These are phyloP conservation scores for Rhodeus uyekii DNA, from an alignment of 2,797 vertebrate genomes.

Conservation along the genomic window DNA sequence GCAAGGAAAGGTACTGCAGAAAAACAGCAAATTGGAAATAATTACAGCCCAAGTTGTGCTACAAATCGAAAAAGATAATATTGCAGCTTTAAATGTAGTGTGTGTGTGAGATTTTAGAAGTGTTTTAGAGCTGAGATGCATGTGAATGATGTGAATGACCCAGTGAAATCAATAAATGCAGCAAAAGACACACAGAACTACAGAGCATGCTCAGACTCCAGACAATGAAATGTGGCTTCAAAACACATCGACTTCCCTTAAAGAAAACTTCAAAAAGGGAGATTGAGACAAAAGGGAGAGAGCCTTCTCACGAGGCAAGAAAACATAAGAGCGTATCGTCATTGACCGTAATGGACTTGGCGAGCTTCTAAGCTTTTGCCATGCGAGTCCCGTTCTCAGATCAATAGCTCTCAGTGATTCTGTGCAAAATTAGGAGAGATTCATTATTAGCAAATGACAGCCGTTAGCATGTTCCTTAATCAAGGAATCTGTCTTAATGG, in stretches of 20 bases:
- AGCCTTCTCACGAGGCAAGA: constrained; percentile 12
- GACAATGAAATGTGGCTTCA: constrained; percentile 5
- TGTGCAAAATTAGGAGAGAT: constrained; percentile 53
- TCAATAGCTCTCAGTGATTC: constrained; percentile 53
- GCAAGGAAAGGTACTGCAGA: not conserved
- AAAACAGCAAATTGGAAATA: not conserved
- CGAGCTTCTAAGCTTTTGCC: constrained; percentile 39
- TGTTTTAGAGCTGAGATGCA: not conserved
- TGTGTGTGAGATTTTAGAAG: constrained; percentile 10
- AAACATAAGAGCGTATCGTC: constrained; percentile 24
- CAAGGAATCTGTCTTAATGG: constrained; percentile 55
- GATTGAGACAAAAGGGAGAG: constrained; percentile 28
- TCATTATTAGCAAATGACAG: constrained; percentile 58
- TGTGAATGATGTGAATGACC: constrained; percentile 29
- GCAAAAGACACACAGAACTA: not conserved
- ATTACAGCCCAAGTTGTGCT: not conserved
- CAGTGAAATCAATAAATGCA: constrained; percentile 21
- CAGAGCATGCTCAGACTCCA: not conserved
- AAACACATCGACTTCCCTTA: not conserved
- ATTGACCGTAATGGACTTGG: constrained; percentile 43
- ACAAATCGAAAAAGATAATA: constrained; percentile 7
- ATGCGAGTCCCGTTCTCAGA: constrained; percentile 46
- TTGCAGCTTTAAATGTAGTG: not conserved
- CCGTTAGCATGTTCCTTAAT: constrained; percentile 55
- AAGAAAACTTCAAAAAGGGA: constrained; percentile 5